Evolutionary conservation across 2,888 invertebrate species (phyloP).

Genomic region (Platycheirus rosarum): DNA sequence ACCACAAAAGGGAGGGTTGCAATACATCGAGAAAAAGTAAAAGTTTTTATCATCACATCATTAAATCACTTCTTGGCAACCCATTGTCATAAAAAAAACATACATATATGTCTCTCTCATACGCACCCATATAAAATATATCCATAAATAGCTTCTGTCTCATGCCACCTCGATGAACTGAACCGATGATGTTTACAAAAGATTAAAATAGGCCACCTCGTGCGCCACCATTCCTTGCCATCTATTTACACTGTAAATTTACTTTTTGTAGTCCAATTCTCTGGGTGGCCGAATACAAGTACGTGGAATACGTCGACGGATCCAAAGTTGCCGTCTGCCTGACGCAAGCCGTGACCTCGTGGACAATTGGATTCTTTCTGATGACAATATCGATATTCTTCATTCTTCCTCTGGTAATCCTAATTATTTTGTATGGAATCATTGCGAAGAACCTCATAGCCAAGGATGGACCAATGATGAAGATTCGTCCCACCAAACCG

Average conservation of each 20-base stretch:
- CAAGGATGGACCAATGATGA: constrained; percentile 85
- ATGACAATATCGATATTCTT: constrained; percentile 91
- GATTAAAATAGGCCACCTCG: constrained; percentile 13
- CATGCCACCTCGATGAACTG: constrained; percentile 12
- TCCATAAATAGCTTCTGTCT: constrained; percentile 1
- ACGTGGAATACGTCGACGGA: constrained; percentile 88
- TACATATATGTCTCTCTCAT: neutral
- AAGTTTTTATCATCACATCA: constrained; percentile 61
- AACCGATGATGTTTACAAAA: constrained; percentile 18
- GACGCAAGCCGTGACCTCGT: constrained; percentile 89
- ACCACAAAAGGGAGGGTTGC: constrained; percentile 7
- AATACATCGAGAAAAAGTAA: constrained; percentile 14
- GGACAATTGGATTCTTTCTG: constrained; percentile 91
- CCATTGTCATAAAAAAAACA: constrained; percentile 20
- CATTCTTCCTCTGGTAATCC: constrained; percentile 89
- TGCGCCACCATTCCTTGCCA: too few relatives aligned
- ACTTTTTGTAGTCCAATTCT: constrained; percentile 90
- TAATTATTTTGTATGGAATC: constrained; percentile 91
- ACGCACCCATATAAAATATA: neutral
- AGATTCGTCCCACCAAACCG: constrained; percentile 88
- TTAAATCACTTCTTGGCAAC: constrained; percentile 58
- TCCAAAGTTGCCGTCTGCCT: constrained; percentile 89
- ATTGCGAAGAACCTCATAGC: constrained; percentile 92
- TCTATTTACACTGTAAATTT: constrained; percentile 78
- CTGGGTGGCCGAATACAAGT: constrained; percentile 89